phyloP scores from a whole-genome alignment of 2,113 vertebrate genomes.

The Oryzias celebensis region DNA sequence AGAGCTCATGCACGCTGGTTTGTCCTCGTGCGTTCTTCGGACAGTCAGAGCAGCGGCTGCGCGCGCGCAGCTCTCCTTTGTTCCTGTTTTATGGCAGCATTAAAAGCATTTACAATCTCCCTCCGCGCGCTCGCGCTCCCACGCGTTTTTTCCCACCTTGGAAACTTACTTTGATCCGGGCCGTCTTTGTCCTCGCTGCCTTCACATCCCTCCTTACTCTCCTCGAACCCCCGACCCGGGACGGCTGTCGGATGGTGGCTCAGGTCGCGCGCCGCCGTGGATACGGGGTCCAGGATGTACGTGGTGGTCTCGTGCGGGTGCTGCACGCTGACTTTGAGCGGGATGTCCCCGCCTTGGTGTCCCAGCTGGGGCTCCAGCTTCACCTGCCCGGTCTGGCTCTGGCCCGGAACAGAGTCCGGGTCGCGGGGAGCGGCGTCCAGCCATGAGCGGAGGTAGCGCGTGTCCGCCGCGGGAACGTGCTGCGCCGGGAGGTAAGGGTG shows the following conservation, averaged over 20 bases:
- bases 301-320: conserved; percentile 73
- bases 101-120: conserved; percentile 82
- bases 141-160: conserved; percentile 85
- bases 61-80: conserved; percentile 60
- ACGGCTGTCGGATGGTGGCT: conserved; percentile 80
- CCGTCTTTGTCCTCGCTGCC: conserved; percentile 95
- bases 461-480: conserved; percentile 85
- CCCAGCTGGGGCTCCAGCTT: conserved; percentile 39
- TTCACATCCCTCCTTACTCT: conserved; percentile 94
- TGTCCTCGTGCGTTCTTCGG: no score
- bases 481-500: conserved; percentile 91
- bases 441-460: conserved; percentile 92
- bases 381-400: conserved; percentile 81
- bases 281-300: conserved; percentile 87
- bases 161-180: conserved; percentile 99
- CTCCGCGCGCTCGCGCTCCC: conserved; percentile 26
- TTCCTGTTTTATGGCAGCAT: conserved; percentile 82
- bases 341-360: conserved; percentile 16
- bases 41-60: no score
- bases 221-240: conserved; percentile 87
- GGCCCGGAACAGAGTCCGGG: conserved; percentile 81
- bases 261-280: conserved; percentile 81
- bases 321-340: conserved; percentile 81
- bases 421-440: conserved; percentile 88
- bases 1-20: no score